These are phyloP conservation scores for Miniopterus natalensis DNA, from an alignment of 2,113 vertebrate species.

Conservation along the genomic window DNA sequence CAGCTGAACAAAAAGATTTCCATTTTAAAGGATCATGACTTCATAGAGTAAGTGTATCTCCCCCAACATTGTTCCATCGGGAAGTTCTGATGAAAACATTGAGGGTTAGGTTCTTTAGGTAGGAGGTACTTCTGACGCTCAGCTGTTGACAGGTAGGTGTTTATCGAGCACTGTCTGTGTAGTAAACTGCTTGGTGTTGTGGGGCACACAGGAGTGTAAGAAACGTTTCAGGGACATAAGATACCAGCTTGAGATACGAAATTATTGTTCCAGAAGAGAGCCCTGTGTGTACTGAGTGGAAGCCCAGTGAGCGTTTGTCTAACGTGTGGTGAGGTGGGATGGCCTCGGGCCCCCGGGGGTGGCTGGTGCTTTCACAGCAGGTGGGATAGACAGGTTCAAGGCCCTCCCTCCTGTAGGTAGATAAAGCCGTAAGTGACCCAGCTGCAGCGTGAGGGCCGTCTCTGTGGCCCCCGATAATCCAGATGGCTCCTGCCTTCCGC, in stretches of 20 bases:
- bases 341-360: too few relatives aligned
- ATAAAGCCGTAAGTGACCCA: background rate
- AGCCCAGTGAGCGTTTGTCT: background rate
- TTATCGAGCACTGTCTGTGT: background rate
- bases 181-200: background rate
- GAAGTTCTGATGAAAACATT: background rate
- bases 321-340: background rate
- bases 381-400: too few relatives aligned
- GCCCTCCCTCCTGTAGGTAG: background rate
- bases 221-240: background rate
- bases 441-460: too few relatives aligned
- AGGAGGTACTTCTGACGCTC: accelerated
- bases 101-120: background rate
- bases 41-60: constrained; percentile 89
- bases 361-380: background rate
- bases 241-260: background rate
- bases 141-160: background rate
- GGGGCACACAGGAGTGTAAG: background rate
- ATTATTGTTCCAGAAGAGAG: background rate
- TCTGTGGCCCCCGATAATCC: too few relatives aligned
- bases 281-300: accelerated
- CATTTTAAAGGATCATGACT: constrained; percentile 91
- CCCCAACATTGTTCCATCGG: background rate
- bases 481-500: too few relatives aligned
- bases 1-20: constrained; percentile 91